Conservation (phyloP, 2,113 vertebrate genomes). For the Psilopogon haemacephalus region DNA sequence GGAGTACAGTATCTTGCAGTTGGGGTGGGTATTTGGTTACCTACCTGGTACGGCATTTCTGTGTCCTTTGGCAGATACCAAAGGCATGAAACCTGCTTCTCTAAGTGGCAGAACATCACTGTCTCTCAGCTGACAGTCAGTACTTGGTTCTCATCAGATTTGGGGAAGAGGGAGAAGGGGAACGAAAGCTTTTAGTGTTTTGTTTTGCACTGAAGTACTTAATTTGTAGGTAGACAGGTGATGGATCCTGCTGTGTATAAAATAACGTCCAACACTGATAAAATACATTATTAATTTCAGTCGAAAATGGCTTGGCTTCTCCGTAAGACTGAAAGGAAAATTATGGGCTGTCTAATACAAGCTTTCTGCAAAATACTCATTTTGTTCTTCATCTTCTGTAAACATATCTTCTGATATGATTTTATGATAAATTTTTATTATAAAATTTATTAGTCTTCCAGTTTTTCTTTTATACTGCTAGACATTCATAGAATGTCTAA, state of each 20-base stretch:
- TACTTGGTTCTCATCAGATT: neutral
- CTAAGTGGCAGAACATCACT: neutral
- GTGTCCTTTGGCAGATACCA: neutral
- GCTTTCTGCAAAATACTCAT: neutral
- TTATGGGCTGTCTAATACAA: neutral
- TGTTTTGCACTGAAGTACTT: neutral
- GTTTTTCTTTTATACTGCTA: neutral
- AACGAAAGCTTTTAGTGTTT: neutral
- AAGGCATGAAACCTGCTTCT: neutral
- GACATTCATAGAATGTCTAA: neutral
- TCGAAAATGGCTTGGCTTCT: slow-evolving; percentile 4
- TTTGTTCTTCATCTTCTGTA: slow-evolving; percentile 6
- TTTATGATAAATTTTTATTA: neutral
- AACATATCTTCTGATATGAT: slow-evolving; percentile 1
- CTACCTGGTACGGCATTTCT: neutral
- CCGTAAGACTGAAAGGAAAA: neutral
- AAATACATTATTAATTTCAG: slow-evolving; percentile 3
- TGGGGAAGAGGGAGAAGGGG: neutral
- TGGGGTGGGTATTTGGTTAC: neutral
- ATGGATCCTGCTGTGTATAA: neutral
- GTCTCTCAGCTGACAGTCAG: neutral
- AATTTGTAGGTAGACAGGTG: neutral
- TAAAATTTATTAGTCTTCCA: neutral
- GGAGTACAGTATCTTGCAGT: neutral
- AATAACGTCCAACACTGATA: neutral